These are phyloP conservation scores for Leptinotarsa juncta DNA, from an alignment of 2,888 invertebrate species.

Conservation along the genomic window DNA sequence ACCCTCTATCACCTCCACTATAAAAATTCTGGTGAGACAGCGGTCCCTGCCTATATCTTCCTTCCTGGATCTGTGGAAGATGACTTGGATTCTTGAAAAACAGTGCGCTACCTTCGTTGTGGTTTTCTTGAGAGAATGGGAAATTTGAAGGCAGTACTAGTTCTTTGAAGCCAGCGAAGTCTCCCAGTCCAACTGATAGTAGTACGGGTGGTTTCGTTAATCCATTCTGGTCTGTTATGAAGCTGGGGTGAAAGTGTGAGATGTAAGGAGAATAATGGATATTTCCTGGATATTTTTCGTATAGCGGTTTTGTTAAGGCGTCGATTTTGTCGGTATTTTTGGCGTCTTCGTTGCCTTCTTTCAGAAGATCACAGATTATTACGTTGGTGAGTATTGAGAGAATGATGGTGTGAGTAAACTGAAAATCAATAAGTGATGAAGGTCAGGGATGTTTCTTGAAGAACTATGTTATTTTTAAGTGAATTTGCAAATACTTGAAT, in stretches of 20 bases:
- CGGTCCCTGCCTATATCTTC: background rate
- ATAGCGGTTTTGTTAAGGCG: background rate
- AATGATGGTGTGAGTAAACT: background rate
- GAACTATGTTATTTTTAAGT: background rate
- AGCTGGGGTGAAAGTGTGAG: background rate
- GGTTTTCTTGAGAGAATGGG: background rate
- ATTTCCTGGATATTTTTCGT: constrained; percentile 5
- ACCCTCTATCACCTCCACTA: background rate
- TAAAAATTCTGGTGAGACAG: background rate
- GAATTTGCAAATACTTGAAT: too few relatives aligned
- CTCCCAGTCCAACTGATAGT: constrained; percentile 8
- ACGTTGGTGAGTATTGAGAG: constrained; percentile 10
- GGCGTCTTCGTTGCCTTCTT: constrained; percentile 7
- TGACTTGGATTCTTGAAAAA: background rate
- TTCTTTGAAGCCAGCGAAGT: background rate
- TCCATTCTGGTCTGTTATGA: background rate
- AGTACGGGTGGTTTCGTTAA: background rate
- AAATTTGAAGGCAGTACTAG: background rate
- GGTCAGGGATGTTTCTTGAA: background rate
- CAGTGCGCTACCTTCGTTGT: background rate
- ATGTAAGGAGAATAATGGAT: background rate
- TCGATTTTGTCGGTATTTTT: constrained; percentile 7
- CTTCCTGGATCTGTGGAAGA: background rate
- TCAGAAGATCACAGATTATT: background rate
- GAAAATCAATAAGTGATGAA: background rate